Base-by-base conservation (phyloP, 2,888 invertebrate species). In the Agrotis puta region DNA sequence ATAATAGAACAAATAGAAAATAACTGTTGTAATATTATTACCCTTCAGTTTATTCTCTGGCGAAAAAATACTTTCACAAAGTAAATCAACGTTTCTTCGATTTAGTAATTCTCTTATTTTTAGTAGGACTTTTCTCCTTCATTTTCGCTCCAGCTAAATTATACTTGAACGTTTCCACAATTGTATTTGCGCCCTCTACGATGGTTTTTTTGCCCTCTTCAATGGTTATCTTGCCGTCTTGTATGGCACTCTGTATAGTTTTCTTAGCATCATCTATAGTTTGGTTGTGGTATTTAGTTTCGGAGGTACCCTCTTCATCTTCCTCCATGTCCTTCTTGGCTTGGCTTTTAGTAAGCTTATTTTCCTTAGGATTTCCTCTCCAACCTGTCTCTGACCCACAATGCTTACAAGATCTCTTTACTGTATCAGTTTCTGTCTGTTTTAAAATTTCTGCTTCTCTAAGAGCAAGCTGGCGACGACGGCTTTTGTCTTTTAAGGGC, bases 321-420 rank as follows among this genome's bases (percentile, higher is more conserved):
- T 27, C 54, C 27, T 27, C 54, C 27, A 27, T 54, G 11, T 4
- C 13, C 5, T n/a, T n/a, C 33, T 56, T 56, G 13, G 13, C n/a
- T 54, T n/a, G 11, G 13, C 11, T 27, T 13, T 56, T 48, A 48
- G 7, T 48, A n/a, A n/a, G 3, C 7, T 48, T 48, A n/a, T n/a
- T 33, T 39, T 39, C 39, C 5, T 56, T 56, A 56, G 54, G 54
- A 56, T 56, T 56, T 11, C 54, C 54, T 33, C 13, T 33, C n/a
- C 27, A 33, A 11, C 54, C n/a, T n/a, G 54, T 5, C 13, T 56
- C 13, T 13, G 54, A n/a, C 6, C 27, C 27, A 33, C n/a, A 56
- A 56, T 33, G 54, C n/a, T 56, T 56, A 56, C 54, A 56, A 56
- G 27, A 18, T 27, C 2, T 56, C 27, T 56, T 56, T n/a, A n/a